Base-by-base conservation (phyloP, 2,113 vertebrate genomes). In the Macquaria australasica region DNA sequence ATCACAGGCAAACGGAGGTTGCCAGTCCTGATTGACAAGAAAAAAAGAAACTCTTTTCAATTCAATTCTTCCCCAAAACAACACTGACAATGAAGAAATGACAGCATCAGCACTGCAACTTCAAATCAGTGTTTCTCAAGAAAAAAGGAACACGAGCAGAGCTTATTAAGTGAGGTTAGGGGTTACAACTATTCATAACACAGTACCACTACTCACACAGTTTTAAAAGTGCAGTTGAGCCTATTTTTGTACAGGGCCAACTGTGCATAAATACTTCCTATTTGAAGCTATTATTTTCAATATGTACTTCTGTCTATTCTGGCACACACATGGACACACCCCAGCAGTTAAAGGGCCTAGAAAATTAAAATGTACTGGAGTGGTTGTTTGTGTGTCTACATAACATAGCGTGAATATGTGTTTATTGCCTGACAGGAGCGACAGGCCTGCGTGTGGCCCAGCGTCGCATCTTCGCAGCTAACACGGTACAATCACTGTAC, bases 1-100 rank as follows among this genome's bases (percentile, higher is more conserved):
- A 89, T 99, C 98, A 79, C 98, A 99, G 43, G 98, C 98, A 91
- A 99, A 99, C 2, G 98, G 98, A 91, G 98, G 98, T 83, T 99
- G 97, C 98, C 98, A 99, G 88, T 99, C 98, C 98, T 99, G 92
- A 84, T 79, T 1, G 87, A 84, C 28, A 87, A 81, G 89, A 76
- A 77, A 81, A 55, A 34, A 64, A 0, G 76, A 11, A 39, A n/a
- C n/a, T n/a, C n/a, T n/a, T n/a, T n/a, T n/a, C 9, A 56, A 2
- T 4, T 45, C 0, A 73, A 3, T 6, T 56, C 23, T 4, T 14
- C 14, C 37, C 10, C 3, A 51, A 6, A 45, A 68, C 73, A 62
- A 67, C 15, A 0, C 6, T 20, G 59, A 28, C 15, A 72, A 82
- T 41, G 16, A 78, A 45, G 34, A 58, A 53, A 72, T 39, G 34